A percentile compares a stretch with the other conserved stretches of the same genome.
Evolutionary conservation across 2,888 invertebrate species (phyloP).

Genomic region (Tupiocoris notatus): DNA sequence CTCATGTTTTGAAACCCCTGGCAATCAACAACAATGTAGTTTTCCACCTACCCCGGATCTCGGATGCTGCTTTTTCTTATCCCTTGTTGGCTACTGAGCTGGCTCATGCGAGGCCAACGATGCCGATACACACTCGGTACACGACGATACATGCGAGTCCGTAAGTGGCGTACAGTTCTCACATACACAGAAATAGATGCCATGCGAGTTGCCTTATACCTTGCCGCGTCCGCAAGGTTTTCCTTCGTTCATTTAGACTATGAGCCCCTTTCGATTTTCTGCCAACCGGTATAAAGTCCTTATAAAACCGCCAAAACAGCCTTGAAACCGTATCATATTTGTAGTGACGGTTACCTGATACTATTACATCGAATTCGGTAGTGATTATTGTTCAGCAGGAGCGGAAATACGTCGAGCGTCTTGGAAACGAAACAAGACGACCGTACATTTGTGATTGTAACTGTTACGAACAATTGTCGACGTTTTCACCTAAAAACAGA

Average conservation of each 20-base stretch:
- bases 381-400: too few relatives aligned
- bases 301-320: too few relatives aligned
- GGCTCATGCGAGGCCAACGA: not conserved
- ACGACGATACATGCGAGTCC: not conserved
- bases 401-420: too few relatives aligned
- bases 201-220: not conserved
- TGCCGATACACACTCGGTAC: not conserved
- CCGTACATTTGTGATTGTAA: too few relatives aligned
- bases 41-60: constrained; percentile 17
- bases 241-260: not conserved
- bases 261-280: not conserved
- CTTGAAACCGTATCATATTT: too few relatives aligned
- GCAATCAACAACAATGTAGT: constrained; percentile 42
- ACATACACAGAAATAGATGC: not conserved
- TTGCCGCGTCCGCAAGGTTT: not conserved
- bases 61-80: not conserved
- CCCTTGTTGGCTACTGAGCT: not conserved
- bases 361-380: too few relatives aligned
- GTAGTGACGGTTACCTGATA: too few relatives aligned
- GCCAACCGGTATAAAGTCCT: too few relatives aligned
- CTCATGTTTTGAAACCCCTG: constrained; percentile 38
- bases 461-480: too few relatives aligned
- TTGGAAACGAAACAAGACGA: too few relatives aligned
- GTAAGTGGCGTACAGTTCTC: not conserved
- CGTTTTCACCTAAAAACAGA: too few relatives aligned